Conservation (phyloP, 1,140 invertebrate genomes). For the Micrasema longulum region DNA sequence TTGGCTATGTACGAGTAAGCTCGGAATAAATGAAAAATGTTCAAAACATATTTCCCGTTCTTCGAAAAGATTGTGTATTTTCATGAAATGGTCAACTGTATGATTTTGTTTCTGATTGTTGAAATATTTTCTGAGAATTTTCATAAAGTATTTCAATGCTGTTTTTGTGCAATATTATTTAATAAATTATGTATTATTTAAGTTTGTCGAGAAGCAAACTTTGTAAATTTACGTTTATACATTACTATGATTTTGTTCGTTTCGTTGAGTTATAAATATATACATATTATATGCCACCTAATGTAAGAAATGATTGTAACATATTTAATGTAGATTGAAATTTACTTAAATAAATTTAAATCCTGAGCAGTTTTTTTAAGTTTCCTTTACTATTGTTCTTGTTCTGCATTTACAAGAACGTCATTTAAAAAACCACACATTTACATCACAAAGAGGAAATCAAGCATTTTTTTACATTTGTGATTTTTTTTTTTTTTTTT, state of each 20-base stretch:
- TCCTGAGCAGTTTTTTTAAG: constrained; percentile 41
- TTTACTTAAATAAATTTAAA: constrained; percentile 55
- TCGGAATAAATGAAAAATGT: not conserved
- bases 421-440: too few species aligned
- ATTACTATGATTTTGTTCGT: constrained; percentile 1
- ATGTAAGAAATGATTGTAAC: constrained; percentile 51
- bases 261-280: constrained; percentile 5
- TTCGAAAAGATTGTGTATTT: too few species aligned
- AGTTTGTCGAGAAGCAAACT: constrained; percentile 52
- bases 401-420: too few species aligned
- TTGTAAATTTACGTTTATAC: not conserved
- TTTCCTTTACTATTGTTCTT: constrained; percentile 14
- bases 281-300: constrained; percentile 42
- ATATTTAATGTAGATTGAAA: constrained; percentile 55
- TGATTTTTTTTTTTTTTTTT: too few species aligned
- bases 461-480: too few species aligned
- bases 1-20: too few species aligned
- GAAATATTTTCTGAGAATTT: constrained; percentile 17
- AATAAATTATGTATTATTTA: constrained; percentile 32
- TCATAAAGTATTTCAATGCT: constrained; percentile 1
- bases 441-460: too few species aligned
- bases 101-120: too few species aligned
- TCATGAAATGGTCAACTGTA: too few species aligned
- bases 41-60: too few species aligned
- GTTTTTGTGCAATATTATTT: too few species aligned